Base-by-base conservation (phyloP, 2,113 vertebrate species). In the Epinephelus moara region DNA sequence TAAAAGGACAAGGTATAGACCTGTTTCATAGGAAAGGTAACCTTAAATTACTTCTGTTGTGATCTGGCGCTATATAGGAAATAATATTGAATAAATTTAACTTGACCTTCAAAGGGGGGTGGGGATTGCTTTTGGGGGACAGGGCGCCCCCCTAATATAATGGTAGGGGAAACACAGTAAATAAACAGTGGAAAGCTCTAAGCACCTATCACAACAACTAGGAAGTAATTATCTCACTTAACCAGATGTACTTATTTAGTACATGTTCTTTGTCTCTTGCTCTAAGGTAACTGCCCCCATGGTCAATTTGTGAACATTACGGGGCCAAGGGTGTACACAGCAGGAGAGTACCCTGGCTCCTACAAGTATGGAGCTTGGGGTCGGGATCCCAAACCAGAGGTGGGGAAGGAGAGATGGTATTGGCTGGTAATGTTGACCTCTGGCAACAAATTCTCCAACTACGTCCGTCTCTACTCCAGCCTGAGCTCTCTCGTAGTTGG, bases 341-440 rank as follows among this genome's bases (percentile, higher is more conserved):
- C 81, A 12, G 95, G 94, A 61, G 91, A 94, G 53, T 94, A 91
- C 68, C 87, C 94, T 1, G 91, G 90, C 4, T 93, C 93, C 1
- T 91, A 90, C 50, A 25, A 64, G 49, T 95, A 91, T 21, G 95
- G 95, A 14, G 90, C 91, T 57, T 96, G 95, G 95, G 95, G 95
- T 60, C 92, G 69, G 15, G 95, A 96, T 81, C 94, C 95, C 1
- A 89, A 90, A 63, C 95, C 95, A 13, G 90, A 81, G 25, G 53
- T 49, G 0, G 95, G 93, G 59, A 95, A 92, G 61, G 93, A 95
- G 88, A 83, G 42, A 61, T 94, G 92, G 91, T 86, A 96, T 47
- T 96, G 95, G 95, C 23, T 91, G 61, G 93, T 95, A 17, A 75
- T 89, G 17, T 1, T 96, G 89, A 94, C 92, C 6, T 82, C 77